These are phyloP conservation scores for Epistrophe grossulariae DNA, from an alignment of 2,888 invertebrate species.

Conservation along the genomic window DNA sequence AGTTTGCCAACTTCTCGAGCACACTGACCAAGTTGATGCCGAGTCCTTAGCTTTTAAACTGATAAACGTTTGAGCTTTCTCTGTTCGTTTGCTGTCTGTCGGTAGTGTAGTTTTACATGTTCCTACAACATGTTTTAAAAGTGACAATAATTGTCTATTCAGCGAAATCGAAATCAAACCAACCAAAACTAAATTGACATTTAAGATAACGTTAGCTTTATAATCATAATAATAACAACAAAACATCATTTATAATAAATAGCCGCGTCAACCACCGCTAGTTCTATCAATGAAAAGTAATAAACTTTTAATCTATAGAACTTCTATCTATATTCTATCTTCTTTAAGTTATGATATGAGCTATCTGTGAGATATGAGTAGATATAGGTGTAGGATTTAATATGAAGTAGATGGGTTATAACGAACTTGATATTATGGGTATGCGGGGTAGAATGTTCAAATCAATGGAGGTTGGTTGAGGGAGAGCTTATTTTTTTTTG, in stretches of 20 bases:
- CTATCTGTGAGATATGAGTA: not conserved
- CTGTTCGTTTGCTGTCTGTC: conserved; percentile 11
- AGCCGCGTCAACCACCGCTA: not conserved
- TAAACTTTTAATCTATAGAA: conserved; percentile 40
- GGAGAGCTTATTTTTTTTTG: conserved; percentile 37
- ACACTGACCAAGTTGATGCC: conserved; percentile 80
- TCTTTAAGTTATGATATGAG: not conserved
- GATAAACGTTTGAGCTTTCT: conserved; percentile 76
- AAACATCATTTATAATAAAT: not conserved
- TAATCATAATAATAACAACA: not conserved
- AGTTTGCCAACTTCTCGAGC: conserved; percentile 63
- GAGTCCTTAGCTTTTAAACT: conserved; percentile 83
- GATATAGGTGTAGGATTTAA: not conserved
- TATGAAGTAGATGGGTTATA: conserved; percentile 1
- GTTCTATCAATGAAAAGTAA: conserved; percentile 60
- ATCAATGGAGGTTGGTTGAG: not conserved
- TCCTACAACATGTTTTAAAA: conserved; percentile 57
- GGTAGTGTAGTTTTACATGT: conserved; percentile 50
- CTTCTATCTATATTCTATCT: not conserved
- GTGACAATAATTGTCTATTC: not conserved
- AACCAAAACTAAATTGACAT: not conserved
- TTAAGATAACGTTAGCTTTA: conserved; percentile 30
- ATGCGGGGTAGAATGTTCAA: not conserved
- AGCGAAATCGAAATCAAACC: not conserved
- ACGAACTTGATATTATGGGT: conserved; percentile 18